A percentile compares a stretch with the other conserved stretches of the same genome.
These are phyloP conservation scores for Lutjanus argentimaculatus DNA, from an alignment of 2,797 vertebrate genomes.

Conservation along the genomic window DNA sequence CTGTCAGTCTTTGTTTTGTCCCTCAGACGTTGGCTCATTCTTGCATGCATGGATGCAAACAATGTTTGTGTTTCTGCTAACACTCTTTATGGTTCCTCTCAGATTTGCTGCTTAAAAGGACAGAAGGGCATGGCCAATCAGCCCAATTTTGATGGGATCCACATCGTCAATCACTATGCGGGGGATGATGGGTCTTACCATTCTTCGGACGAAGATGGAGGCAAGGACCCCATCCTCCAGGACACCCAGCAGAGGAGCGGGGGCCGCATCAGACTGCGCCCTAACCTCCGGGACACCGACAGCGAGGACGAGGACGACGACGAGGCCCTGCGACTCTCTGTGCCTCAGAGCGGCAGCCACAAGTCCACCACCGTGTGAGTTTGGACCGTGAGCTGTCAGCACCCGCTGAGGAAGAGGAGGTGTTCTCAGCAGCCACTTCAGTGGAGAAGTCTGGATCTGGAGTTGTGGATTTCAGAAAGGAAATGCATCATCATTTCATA, in stretches of 20 bases:
- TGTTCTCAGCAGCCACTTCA: constrained; percentile 33
- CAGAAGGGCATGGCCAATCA: constrained; percentile 88
- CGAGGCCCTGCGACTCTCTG: constrained; percentile 81
- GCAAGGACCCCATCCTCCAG: constrained; percentile 73
- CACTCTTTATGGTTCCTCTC: constrained; percentile 6
- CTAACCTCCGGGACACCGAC: constrained; percentile 86
- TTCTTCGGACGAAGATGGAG: constrained; percentile 95
- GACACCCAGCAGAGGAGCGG: constrained; percentile 78
- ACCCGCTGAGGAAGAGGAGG: constrained; percentile 3
- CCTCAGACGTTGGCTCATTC: background rate
- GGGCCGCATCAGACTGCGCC: constrained; percentile 86
- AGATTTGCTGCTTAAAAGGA: constrained; percentile 95
- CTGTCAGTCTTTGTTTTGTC: background rate
- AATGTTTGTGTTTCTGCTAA: background rate
- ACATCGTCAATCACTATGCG: constrained; percentile 95
- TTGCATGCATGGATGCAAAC: background rate
- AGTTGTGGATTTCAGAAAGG: constrained; percentile 42
- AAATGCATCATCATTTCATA: constrained; percentile 66
- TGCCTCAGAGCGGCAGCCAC: constrained; percentile 78
- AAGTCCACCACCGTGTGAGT: constrained; percentile 95
- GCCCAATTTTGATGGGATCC: constrained; percentile 95
- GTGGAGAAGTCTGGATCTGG: constrained; percentile 15
- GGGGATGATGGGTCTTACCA: constrained; percentile 91
- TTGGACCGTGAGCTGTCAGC: constrained; percentile 15
- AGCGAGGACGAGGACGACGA: constrained; percentile 87